Evolutionary conservation across 2,888 invertebrate species (phyloP), one percentile per base, ranked within the genome.

Genomic region (Rhimphoctona megacephalus): DNA sequence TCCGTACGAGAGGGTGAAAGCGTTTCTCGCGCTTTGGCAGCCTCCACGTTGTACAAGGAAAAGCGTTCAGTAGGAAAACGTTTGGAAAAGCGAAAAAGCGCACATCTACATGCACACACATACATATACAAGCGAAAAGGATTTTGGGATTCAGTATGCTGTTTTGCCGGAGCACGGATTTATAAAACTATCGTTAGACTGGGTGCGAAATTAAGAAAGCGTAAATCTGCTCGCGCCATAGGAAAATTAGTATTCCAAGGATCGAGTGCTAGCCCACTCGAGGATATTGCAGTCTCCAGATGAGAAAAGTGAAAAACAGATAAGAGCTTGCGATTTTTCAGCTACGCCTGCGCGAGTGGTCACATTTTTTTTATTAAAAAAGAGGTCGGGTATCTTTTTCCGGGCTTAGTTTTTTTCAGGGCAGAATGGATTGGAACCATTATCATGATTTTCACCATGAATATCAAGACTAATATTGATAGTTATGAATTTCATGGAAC

Each of bases 141-240:
- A 77, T 36, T 61, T 77, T 64, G 80, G 49, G 80, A 84, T 85
- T 73, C 81, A 66, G 81, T 25, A 36, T 70, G 76, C 72, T 72
- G 81, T 77, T 81, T 81, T 64, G 76, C 77, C 72, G 9, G 14
- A 17, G 73, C 72, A n/a, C 90, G 91, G 93, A 93, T 93, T 93
- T 93, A 92, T 93, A 93, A 93, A 93, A 92, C 92, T 89, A 89
- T 89, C 90, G 77, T 77, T 72, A 81, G 83, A 25, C 83, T 81
- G 80, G 88, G 89, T 73, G 81, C 91, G 92, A 93, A 94, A 94
- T 93, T 93, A 93, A 93, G 93, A 93, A 93, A 91, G 92, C 92
- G 93, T 93, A 93, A 93, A 93, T 93, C 91, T 90, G 92, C 91
- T 89, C 69, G 92, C 91, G 90, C 90, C 78, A 33, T 66, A 77